A percentile compares a stretch with the other conserved stretches of the same genome.
Conservation (phyloP, 2,113 vertebrate genomes). For the Aplodontia rufa region DNA sequence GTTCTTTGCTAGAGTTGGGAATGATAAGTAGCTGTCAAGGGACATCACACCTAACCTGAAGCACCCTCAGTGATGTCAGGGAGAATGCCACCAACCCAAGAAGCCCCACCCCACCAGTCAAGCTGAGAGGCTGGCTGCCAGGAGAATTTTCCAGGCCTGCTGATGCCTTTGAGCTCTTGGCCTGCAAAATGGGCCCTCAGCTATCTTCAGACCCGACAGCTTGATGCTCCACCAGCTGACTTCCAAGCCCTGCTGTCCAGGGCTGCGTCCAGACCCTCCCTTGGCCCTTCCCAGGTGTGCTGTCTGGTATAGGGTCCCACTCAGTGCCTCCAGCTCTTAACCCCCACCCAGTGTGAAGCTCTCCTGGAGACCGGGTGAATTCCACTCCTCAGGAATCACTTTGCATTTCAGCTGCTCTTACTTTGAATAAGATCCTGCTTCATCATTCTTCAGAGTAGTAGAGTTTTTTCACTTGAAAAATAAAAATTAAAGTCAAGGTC, state of each 20-base stretch:
- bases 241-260: not conserved
- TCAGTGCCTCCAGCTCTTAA: not conserved
- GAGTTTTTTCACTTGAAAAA: not conserved
- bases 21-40: not conserved
- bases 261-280: not conserved
- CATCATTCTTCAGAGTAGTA: not conserved
- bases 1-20: not conserved
- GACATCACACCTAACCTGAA: no score
- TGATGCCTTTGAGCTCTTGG: not conserved
- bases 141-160: not conserved
- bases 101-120: no score
- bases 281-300: not conserved
- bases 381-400: not conserved
- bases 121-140: not conserved
- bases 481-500: not conserved
- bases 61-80: not conserved
- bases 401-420: not conserved
- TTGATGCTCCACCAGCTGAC: not conserved
- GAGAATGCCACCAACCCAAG: not conserved
- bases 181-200: not conserved
- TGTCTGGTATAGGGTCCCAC: not conserved
- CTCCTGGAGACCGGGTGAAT: not conserved
- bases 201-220: not conserved
- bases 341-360: rapidly evolving
- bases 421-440: not conserved